These are phyloP conservation scores for Lepus europaeus DNA, from an alignment of 2,113 vertebrate species.

Conservation along the genomic window DNA sequence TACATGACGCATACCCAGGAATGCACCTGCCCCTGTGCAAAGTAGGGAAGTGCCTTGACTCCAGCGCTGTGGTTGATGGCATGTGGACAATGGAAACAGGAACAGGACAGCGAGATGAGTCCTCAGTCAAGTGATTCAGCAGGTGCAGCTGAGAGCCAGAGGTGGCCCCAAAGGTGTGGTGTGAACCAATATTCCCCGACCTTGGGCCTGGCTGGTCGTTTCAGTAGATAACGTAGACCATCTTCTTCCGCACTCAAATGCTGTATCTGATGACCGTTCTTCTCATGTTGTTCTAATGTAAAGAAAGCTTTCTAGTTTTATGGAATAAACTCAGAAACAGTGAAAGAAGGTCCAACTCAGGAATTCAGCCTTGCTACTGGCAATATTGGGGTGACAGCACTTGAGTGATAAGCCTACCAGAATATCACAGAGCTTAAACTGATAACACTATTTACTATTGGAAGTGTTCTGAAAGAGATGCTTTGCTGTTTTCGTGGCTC, in stretches of 20 bases:
- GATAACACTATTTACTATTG: background rate
- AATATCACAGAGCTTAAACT: background rate
- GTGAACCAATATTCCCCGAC: background rate
- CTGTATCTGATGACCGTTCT: no score
- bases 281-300: no score
- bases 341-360: background rate
- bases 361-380: background rate
- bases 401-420: background rate
- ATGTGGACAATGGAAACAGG: accelerated
- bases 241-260: no score
- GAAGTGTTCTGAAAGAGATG: slow-evolving; percentile 3
- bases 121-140: background rate
- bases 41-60: background rate
- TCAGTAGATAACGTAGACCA: background rate
- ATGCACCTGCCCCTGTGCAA: background rate
- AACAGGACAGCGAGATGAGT: background rate
- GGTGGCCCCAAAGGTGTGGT: background rate
- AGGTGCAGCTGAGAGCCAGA: background rate
- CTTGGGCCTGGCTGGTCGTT: background rate
- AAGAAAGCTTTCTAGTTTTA: no score
- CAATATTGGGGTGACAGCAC: background rate
- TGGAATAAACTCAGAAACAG: no score
- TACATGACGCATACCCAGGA: background rate
- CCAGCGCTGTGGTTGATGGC: background rate
- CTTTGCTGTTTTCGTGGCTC: background rate